These are phyloP conservation scores for Pygoscelis adeliae DNA, from an alignment of 2,113 vertebrate species.

Conservation along the genomic window DNA sequence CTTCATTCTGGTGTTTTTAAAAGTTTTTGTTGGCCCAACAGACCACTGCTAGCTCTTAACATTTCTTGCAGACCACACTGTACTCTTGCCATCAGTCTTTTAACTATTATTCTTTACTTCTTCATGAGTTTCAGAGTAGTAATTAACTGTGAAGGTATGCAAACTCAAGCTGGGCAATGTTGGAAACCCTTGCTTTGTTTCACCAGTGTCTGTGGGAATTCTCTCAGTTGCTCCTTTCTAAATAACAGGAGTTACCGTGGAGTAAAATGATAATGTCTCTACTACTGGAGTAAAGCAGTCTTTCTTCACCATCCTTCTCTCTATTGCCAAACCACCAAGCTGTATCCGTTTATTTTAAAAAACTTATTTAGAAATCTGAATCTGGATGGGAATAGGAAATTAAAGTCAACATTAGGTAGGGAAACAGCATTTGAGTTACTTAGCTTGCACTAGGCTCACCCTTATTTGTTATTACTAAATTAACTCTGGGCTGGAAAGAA, in stretches of 20 bases:
- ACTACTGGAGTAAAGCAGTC: background rate
- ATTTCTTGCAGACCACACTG: background rate
- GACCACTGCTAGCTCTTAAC: background rate
- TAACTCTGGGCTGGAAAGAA: background rate
- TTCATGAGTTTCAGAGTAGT: background rate
- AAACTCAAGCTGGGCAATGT: background rate
- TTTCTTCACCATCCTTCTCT: background rate
- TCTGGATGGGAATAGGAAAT: background rate
- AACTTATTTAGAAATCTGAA: constrained; percentile 36
- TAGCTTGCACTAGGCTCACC: background rate
- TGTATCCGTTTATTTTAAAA: constrained; percentile 4
- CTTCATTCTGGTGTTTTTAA: background rate
- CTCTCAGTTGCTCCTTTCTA: background rate
- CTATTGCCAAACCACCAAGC: background rate
- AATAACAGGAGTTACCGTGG: background rate
- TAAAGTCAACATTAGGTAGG: constrained; percentile 23
- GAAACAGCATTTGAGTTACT: background rate
- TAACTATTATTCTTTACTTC: background rate
- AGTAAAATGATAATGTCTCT: background rate
- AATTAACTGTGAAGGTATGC: background rate
- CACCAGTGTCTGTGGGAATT: background rate
- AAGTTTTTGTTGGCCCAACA: background rate
- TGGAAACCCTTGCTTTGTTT: background rate
- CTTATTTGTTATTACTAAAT: constrained; percentile 46
- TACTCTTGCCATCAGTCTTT: background rate